Evolutionary conservation across 2,113 vertebrate genomes (phyloP).

Genomic region (Chrysemys picta): DNA sequence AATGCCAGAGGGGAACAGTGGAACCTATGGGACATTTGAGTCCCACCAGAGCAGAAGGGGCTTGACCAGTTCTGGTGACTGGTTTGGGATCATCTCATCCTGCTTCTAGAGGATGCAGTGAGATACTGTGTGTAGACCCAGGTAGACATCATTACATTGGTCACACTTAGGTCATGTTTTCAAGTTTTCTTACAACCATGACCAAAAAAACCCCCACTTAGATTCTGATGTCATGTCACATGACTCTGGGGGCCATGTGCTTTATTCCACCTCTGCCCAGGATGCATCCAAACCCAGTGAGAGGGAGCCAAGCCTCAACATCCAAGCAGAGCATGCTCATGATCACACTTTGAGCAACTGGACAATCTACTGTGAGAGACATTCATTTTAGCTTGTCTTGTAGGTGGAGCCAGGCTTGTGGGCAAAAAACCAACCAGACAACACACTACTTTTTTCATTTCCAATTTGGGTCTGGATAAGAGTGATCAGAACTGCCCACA

Average conservation of each 20-base stretch:
- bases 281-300: background rate
- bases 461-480: background rate
- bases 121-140: background rate
- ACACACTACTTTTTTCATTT: background rate
- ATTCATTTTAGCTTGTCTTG: background rate
- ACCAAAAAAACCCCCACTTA: background rate
- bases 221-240: background rate
- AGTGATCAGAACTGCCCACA: background rate
- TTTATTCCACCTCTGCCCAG: background rate
- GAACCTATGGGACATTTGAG: background rate
- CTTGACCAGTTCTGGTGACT: background rate
- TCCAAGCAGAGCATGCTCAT: background rate
- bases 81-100: background rate
- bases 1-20: background rate
- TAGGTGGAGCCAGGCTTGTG: background rate
- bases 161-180: background rate
- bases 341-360: background rate
- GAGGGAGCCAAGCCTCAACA: background rate
- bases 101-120: background rate
- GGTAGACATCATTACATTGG: background rate
- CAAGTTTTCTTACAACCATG: background rate
- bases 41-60: background rate
- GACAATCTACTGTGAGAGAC: background rate
- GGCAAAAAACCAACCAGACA: background rate
- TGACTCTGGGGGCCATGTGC: background rate